Evolutionary conservation across 2,888 invertebrate genomes (phyloP).

Genomic region (Stegana nigrithorax): DNA sequence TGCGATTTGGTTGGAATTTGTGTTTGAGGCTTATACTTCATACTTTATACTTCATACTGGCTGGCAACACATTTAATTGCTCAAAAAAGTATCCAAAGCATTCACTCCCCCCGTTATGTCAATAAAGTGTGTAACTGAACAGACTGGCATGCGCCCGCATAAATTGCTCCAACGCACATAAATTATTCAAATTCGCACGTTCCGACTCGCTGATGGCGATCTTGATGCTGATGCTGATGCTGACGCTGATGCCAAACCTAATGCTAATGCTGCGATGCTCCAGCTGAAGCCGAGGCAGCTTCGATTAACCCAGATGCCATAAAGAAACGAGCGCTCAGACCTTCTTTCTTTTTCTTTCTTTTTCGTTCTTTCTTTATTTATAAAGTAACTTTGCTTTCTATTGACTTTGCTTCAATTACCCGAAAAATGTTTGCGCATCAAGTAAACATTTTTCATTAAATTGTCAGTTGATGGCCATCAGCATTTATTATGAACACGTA

Average conservation of each 20-base stretch:
- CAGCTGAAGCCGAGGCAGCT: too few species aligned
- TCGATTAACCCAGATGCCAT: too few species aligned
- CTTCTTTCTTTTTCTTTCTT: too few species aligned
- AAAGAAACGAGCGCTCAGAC: too few species aligned
- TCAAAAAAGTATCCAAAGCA: not conserved
- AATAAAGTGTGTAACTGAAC: too few species aligned
- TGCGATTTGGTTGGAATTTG: not conserved
- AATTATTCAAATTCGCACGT: constrained; percentile 1
- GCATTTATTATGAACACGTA: not conserved
- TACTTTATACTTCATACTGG: not conserved
- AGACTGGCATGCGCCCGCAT: not conserved
- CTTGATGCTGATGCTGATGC: too few species aligned
- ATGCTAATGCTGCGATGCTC: too few species aligned
- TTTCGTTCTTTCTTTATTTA: too few species aligned
- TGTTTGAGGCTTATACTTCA: not conserved
- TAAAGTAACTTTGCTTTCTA: not conserved
- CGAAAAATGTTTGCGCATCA: not conserved
- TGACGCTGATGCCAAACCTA: too few species aligned
- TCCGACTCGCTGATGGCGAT: not conserved
- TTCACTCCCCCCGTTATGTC: too few species aligned
- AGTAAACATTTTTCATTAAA: not conserved
- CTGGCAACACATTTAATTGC: not conserved
- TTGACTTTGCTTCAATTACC: not conserved
- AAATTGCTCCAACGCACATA: not conserved
- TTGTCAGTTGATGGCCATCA: not conserved